Evolutionary conservation across 2,113 vertebrate genomes (phyloP).

Genomic region (Protobothrops mucrosquamatus): DNA sequence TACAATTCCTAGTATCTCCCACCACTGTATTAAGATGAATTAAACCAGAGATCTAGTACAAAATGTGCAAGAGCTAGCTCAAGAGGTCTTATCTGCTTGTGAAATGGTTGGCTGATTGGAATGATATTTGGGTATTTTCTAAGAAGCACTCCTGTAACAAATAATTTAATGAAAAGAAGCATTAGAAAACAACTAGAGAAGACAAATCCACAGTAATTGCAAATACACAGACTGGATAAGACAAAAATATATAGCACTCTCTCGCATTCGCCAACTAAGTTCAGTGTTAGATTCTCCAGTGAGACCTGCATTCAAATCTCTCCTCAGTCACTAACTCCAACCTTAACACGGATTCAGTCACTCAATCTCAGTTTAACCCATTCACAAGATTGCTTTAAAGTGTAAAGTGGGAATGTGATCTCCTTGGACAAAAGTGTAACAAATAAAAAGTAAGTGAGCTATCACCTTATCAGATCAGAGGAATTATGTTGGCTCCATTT

Average conservation of each 20-base stretch:
- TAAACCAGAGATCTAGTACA: neutral
- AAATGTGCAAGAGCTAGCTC: neutral
- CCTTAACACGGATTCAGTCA: neutral
- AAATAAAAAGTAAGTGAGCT: neutral
- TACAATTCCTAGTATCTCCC: neutral
- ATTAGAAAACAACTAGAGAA: neutral
- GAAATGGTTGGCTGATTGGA: neutral
- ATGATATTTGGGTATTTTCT: neutral
- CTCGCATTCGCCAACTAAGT: neutral
- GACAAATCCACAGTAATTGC: neutral
- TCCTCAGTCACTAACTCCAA: neutral
- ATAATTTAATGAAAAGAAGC: neutral
- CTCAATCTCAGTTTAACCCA: neutral
- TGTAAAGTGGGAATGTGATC: neutral
- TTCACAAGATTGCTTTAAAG: neutral
- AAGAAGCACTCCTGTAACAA: neutral
- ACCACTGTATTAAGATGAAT: neutral
- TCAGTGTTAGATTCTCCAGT: neutral
- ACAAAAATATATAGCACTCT: neutral
- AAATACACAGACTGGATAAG: neutral
- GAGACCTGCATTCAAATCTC: neutral
- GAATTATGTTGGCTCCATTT: neutral
- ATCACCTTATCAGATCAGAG: neutral
- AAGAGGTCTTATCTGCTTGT: neutral
- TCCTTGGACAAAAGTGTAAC: neutral